These are phyloP conservation scores for Numida meleagris DNA, from an alignment of 2,113 vertebrate species.

Conservation along the genomic window DNA sequence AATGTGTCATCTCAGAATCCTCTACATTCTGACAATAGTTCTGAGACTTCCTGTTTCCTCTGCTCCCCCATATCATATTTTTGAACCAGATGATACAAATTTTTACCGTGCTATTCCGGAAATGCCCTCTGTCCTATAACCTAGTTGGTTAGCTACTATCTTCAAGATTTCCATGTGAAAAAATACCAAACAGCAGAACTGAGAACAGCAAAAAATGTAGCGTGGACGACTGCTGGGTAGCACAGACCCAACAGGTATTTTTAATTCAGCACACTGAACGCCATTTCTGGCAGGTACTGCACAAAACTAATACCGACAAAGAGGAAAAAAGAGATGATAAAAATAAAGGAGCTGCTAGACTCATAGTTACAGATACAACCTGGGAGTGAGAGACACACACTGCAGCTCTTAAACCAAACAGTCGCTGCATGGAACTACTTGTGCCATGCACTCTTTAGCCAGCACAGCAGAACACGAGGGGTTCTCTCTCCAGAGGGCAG, in stretches of 20 bases:
- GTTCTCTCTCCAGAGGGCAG: not conserved
- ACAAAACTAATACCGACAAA: not conserved
- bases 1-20: too few relatives aligned
- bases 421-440: not conserved
- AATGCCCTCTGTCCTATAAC: not conserved
- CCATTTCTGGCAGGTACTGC: not conserved
- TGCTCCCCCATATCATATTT: not conserved
- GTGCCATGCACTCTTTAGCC: fast-evolving
- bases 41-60: not conserved
- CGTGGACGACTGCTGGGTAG: not conserved
- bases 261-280: not conserved
- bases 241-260: not conserved
- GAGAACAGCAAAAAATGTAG: not conserved
- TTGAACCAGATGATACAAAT: not conserved
- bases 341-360: not conserved
- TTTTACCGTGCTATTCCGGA: not conserved
- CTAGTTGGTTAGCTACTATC: too few relatives aligned
- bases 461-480: not conserved
- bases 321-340: not conserved
- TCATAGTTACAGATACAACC: not conserved
- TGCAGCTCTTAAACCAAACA: not conserved
- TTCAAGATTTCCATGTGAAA: not conserved
- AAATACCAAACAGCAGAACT: not conserved
- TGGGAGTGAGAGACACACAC: not conserved
- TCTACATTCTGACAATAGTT: not conserved